These are phyloP conservation scores for Temnothorax longispinosus DNA, from an alignment of 1,140 invertebrate species.

Conservation along the genomic window DNA sequence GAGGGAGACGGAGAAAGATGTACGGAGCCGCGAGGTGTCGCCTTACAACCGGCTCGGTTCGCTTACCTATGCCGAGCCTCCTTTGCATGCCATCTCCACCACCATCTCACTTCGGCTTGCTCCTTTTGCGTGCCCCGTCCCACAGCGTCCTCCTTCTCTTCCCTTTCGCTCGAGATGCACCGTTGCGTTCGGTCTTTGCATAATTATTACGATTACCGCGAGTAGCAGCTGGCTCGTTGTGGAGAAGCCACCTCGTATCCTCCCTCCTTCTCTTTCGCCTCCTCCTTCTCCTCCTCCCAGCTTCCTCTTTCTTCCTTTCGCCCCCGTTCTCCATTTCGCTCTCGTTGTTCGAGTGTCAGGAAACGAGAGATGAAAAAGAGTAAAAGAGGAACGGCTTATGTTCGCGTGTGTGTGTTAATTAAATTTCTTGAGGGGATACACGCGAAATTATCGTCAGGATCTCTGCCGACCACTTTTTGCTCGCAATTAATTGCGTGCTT, in stretches of 20 bases:
- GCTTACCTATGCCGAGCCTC: conserved; percentile 83
- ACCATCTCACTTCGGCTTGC: conserved; percentile 81
- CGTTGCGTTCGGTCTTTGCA: conserved; percentile 83
- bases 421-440: conserved; percentile 74
- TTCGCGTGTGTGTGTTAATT: conserved; percentile 77
- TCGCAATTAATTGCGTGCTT: conserved; percentile 51
- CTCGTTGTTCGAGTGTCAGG: conserved; percentile 22
- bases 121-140: conserved; percentile 79
- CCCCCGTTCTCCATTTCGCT: conserved; percentile 1
- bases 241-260: conserved; percentile 60
- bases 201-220: conserved; percentile 84
- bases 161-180: conserved; percentile 75
- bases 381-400: conserved; percentile 22
- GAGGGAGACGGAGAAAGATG: conserved; percentile 75
- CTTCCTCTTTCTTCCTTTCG: conserved; percentile 12
- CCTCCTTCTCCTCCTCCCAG: neutral
- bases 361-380: conserved; percentile 58
- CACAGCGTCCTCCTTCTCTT: conserved; percentile 68
- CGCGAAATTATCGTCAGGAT: conserved; percentile 56
- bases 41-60: conserved; percentile 86
- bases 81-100: conserved; percentile 86
- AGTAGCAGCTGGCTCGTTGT: conserved; percentile 75
- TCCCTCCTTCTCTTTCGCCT: no score
- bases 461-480: conserved; percentile 31
- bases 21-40: conserved; percentile 83